Evolutionary conservation across 1,140 invertebrate species (phyloP).

Genomic region (Whitmania pigra): DNA sequence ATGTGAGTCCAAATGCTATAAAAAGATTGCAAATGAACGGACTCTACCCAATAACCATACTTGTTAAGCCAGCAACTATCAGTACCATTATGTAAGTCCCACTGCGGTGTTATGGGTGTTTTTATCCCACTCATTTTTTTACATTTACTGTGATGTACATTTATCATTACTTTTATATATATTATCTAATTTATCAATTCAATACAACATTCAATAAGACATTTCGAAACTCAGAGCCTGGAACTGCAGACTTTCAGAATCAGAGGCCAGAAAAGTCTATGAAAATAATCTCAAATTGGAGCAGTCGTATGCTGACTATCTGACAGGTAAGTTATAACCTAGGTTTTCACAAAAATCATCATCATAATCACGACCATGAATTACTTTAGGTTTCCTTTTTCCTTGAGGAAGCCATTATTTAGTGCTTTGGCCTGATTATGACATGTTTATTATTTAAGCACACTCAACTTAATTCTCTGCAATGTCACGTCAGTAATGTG

Average conservation of each 20-base stretch:
- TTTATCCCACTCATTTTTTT: neutral
- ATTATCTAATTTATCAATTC: too few relatives aligned
- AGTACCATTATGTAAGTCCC: constrained; percentile 77
- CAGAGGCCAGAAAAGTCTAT: neutral
- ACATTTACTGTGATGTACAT: neutral
- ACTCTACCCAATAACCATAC: constrained; percentile 93
- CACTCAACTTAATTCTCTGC: too few relatives aligned
- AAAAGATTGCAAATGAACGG: constrained; percentile 91
- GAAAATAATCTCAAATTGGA: constrained; percentile 8
- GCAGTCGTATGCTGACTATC: constrained; percentile 9
- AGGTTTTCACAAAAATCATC: too few relatives aligned
- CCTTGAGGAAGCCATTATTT: too few relatives aligned
- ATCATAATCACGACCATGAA: too few relatives aligned
- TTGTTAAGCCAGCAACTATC: constrained; percentile 93
- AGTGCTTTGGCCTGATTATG: too few relatives aligned
- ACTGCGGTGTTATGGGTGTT: neutral
- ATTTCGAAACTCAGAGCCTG: neutral
- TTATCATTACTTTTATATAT: too few relatives aligned
- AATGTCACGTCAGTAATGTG: too few relatives aligned
- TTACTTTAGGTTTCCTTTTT: too few relatives aligned
- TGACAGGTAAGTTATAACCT: neutral
- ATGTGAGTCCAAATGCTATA: constrained; percentile 97
- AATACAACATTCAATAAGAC: neutral
- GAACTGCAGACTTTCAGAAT: neutral
- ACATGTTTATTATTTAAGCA: too few relatives aligned